A percentile compares a stretch with the other conserved stretches of the same genome.
phyloP scores from a whole-genome alignment of 2,113 vertebrate species.

The Sterna hirundo region DNA sequence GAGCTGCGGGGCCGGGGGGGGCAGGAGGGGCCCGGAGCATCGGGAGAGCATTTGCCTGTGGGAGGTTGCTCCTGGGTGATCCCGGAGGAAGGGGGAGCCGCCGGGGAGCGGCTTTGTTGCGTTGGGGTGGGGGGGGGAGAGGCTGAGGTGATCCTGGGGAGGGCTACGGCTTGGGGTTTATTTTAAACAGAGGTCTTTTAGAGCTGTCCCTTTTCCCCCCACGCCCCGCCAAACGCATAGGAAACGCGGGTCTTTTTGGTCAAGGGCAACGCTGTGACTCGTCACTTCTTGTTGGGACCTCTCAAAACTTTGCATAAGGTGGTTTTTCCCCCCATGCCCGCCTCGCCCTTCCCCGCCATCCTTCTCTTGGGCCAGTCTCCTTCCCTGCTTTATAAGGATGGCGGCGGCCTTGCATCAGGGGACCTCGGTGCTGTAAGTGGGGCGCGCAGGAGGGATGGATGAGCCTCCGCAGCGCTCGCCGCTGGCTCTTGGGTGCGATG shows the following conservation, averaged over 20 bases:
- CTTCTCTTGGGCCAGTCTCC: not conserved
- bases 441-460: constrained; percentile 21
- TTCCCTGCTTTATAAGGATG: constrained; percentile 37
- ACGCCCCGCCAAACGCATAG: fast-evolving
- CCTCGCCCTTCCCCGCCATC: not conserved
- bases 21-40: not conserved
- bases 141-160: not conserved
- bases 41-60: not conserved
- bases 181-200: no score
- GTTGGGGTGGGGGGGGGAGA: not conserved
- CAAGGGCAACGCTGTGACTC: not conserved
- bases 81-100: not conserved
- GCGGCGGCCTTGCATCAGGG: constrained; percentile 61
- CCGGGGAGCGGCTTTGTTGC: not conserved
- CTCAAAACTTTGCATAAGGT: not conserved
- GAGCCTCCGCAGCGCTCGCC: not conserved
- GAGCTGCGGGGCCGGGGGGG: no score
- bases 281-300: not conserved
- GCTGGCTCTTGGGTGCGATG: not conserved
- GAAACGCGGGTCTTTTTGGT: not conserved
- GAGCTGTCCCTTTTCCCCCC: no score
- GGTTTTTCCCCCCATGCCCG: not conserved
- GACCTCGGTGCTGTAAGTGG: constrained; percentile 36
- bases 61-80: not conserved
- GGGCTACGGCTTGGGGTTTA: not conserved